phyloP scores from a whole-genome alignment of 2,888 invertebrate genomes.

The Flexamia atlantica region DNA sequence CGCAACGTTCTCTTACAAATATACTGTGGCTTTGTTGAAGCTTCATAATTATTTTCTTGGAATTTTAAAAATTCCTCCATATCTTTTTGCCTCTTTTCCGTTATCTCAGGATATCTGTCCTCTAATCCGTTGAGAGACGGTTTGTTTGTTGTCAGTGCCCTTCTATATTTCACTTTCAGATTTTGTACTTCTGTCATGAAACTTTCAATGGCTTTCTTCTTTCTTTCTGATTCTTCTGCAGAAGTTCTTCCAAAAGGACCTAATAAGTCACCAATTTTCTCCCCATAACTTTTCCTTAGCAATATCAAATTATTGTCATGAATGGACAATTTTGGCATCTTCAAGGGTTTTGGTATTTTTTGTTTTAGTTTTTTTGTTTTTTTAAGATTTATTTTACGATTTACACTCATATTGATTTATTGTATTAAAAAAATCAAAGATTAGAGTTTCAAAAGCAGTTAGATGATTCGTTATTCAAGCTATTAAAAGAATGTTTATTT shows the following conservation, averaged over 20 bases:
- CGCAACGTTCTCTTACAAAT: slow-evolving; percentile 28
- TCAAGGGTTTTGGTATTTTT: not conserved
- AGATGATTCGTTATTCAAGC: no score
- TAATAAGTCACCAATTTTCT: not conserved
- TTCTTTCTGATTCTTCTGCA: slow-evolving; percentile 19
- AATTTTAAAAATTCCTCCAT: slow-evolving; percentile 1
- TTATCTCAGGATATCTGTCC: slow-evolving; percentile 3
- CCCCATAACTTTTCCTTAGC: slow-evolving; percentile 11
- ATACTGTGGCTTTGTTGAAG: slow-evolving; percentile 7
- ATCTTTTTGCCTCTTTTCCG: slow-evolving; percentile 1
- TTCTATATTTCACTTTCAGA: slow-evolving; percentile 12
- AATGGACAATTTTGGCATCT: not conserved
- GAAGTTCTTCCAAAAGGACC: slow-evolving; percentile 10
- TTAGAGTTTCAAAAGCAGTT: no score
- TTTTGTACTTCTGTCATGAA: slow-evolving; percentile 40
- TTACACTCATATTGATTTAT: not conserved
- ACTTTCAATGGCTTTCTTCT: not conserved
- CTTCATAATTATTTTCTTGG: slow-evolving; percentile 17
- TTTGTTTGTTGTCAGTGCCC: slow-evolving; percentile 15
- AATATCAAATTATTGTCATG: slow-evolving; percentile 33
- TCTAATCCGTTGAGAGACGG: not conserved
- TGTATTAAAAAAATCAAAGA: no score
- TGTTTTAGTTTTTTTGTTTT: not conserved
- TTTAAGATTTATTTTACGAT: not conserved
- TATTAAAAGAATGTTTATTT: no score